Evolutionary conservation across 1,140 invertebrate species (phyloP).

Genomic region (Ceratosolen solmsi): DNA sequence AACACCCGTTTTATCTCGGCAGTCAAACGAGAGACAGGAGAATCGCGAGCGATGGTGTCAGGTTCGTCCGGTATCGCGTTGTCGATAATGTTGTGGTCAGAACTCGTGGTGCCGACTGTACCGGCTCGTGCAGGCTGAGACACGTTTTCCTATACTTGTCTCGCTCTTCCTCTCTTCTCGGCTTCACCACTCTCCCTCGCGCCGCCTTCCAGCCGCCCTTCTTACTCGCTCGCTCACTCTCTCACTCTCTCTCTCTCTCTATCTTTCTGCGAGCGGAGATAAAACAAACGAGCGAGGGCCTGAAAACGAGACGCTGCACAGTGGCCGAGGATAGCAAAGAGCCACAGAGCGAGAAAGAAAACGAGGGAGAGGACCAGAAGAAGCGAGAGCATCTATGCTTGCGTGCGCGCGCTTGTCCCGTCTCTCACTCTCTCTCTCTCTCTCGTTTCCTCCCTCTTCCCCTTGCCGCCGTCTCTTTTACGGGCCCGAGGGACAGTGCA

Average conservation of each 20-base stretch:
- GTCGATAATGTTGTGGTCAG: constrained; percentile 48
- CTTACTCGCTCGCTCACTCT: not conserved
- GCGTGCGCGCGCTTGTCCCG: too few species aligned
- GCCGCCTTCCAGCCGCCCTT: not conserved
- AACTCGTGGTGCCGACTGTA: constrained; percentile 46
- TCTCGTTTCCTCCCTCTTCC: too few species aligned
- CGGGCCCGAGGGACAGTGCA: constrained; percentile 40
- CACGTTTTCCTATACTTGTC: constrained; percentile 45
- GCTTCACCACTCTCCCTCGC: constrained; percentile 23
- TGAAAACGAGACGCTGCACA: constrained; percentile 40
- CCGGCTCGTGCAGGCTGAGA: constrained; percentile 42
- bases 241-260: constrained; percentile 8
- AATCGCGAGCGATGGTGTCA: constrained; percentile 6
- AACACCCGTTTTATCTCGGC: not conserved
- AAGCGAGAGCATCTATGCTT: not conserved
- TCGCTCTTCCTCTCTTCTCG: constrained; percentile 29
- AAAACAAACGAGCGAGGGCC: constrained; percentile 17
- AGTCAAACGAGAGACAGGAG: constrained; percentile 2
- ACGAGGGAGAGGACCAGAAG: constrained; percentile 5
- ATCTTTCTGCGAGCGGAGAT: constrained; percentile 24
- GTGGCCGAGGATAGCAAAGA: constrained; percentile 36
- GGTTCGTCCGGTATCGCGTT: not conserved
- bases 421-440: too few species aligned
- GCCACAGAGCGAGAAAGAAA: constrained; percentile 23
- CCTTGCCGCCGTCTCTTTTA: not conserved